Percentiles rank a stretch among this genome's conserved stretches.
phyloP scores from a whole-genome alignment of 2,113 vertebrate species.

The Ardeotis arabs region DNA sequence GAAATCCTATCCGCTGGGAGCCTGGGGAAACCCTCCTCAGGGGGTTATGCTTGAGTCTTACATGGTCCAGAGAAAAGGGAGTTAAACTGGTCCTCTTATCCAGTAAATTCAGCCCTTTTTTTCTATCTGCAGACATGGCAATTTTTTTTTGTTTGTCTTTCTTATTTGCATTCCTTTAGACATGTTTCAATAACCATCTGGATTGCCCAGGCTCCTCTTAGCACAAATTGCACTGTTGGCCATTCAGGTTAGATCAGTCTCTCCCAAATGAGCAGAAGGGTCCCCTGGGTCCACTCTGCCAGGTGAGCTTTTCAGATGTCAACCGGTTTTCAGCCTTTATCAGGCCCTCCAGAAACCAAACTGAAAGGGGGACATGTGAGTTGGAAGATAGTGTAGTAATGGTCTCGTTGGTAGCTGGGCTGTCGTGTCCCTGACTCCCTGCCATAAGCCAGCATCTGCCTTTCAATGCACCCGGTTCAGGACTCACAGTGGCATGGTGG shows the following conservation, averaged over 20 bases:
- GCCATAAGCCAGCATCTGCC: neutral
- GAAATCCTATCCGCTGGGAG: neutral
- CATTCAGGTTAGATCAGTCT: neutral
- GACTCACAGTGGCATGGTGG: neutral
- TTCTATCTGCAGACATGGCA: neutral
- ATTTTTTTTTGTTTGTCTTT: neutral
- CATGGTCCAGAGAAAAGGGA: neutral
- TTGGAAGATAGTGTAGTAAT: neutral
- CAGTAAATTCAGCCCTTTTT: neutral
- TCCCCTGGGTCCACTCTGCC: neutral
- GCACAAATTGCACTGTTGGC: neutral
- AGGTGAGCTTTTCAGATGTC: neutral
- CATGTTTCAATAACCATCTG: neutral
- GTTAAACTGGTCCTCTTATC: neutral
- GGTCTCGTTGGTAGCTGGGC: neutral
- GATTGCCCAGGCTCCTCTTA: neutral
- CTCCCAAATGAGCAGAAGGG: neutral
- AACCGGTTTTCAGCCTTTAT: neutral
- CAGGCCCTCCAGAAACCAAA: neutral
- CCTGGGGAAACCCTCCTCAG: neutral
- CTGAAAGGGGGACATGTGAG: neutral
- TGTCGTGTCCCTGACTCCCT: neutral
- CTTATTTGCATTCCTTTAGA: neutral
- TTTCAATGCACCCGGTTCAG: neutral
- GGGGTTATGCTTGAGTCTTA: neutral